Evolutionary conservation across 2,888 invertebrate genomes (phyloP).

Genomic region (Osmoderma eremita): DNA sequence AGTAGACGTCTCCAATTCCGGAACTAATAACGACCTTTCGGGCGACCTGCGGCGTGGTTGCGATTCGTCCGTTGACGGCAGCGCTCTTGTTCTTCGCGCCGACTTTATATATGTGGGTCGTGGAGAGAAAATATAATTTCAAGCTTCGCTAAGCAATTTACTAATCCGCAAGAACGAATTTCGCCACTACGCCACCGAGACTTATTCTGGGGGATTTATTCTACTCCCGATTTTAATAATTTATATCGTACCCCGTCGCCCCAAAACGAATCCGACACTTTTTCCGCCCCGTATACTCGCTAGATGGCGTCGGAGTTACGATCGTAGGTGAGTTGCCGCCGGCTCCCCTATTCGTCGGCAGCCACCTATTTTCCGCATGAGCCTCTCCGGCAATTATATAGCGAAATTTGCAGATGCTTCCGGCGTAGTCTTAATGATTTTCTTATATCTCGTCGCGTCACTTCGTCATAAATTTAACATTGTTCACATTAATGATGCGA

Average conservation of each 20-base stretch:
- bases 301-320: constrained; percentile 23
- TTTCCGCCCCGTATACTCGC: constrained; percentile 30
- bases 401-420: constrained; percentile 36
- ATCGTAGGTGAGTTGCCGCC: not conserved
- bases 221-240: constrained; percentile 41
- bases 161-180: constrained; percentile 44
- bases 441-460: constrained; percentile 36
- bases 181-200: constrained; percentile 38
- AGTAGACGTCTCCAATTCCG: constrained; percentile 3
- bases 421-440: constrained; percentile 37
- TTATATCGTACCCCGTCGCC: constrained; percentile 31
- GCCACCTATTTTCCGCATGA: not conserved
- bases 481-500: constrained; percentile 28
- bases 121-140: constrained; percentile 46
- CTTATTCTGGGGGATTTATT: constrained; percentile 41
- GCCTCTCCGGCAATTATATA: constrained; percentile 26
- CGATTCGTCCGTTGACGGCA: too few relatives aligned
- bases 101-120: constrained; percentile 36
- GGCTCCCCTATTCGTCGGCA: not conserved
- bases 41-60: not conserved
- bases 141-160: constrained; percentile 45
- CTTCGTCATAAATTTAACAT: constrained; percentile 21
- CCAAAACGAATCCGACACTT: constrained; percentile 30
- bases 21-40: constrained; percentile 26
- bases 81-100: constrained; percentile 2